Evolutionary conservation across 1,140 invertebrate species (phyloP).

Genomic region (Temnothorax nylanderi): DNA sequence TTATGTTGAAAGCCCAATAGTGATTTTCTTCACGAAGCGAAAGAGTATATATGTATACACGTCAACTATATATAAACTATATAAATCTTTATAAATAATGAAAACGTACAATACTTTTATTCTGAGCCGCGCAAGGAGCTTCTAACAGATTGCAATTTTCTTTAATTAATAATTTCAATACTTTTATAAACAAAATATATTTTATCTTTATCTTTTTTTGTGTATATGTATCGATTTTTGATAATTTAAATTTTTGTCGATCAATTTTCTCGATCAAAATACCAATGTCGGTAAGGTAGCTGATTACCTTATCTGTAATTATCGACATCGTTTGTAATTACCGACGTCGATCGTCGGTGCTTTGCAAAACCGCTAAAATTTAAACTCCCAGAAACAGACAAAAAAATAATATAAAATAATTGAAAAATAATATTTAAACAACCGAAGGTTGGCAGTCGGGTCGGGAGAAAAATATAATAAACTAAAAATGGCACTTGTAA

Average conservation of each 20-base stretch:
- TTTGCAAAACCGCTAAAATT: background rate
- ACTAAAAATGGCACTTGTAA: too few relatives aligned
- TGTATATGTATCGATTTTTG: background rate
- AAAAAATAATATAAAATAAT: too few relatives aligned
- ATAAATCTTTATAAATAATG: too few relatives aligned
- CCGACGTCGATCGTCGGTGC: background rate
- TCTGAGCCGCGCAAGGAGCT: background rate
- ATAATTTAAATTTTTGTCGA: conserved; percentile 1
- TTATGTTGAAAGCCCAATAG: too few relatives aligned
- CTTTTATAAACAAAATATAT: background rate
- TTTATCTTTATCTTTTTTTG: background rate
- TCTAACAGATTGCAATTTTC: background rate
- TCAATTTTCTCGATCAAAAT: too few relatives aligned
- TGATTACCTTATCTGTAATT: background rate
- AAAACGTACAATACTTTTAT: too few relatives aligned
- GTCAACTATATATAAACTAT: too few relatives aligned
- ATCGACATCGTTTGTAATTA: background rate
- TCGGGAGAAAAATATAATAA: too few relatives aligned
- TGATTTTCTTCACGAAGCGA: too few relatives aligned
- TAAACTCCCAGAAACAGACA: background rate
- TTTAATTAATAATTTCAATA: background rate
- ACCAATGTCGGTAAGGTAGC: background rate
- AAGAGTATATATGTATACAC: too few relatives aligned
- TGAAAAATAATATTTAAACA: too few relatives aligned
- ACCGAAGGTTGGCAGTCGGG: too few relatives aligned